A percentile compares a stretch with the other conserved stretches of the same genome.
These are phyloP conservation scores for Apamea crenata DNA, from an alignment of 2,888 invertebrate species.

Conservation along the genomic window DNA sequence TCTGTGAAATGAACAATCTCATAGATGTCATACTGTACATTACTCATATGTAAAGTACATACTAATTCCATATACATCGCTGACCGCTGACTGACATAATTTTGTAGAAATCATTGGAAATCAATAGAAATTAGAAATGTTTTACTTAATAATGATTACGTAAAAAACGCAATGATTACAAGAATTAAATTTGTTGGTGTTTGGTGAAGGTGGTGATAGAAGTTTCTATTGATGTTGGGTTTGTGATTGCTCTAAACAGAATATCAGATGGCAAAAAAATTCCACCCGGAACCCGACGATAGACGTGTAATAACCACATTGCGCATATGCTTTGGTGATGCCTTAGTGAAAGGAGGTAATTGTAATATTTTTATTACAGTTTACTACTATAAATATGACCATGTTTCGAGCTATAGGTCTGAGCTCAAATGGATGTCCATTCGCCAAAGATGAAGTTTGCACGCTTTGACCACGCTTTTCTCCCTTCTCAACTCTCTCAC, in stretches of 20 bases:
- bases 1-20: neutral
- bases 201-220: neutral
- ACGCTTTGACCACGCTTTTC: too few species aligned
- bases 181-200: neutral
- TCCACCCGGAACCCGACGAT: neutral
- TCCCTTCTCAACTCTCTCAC: too few species aligned
- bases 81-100: neutral
- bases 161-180: conserved; percentile 15
- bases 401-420: too few species aligned
- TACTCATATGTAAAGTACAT: neutral
- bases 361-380: neutral
- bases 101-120: neutral
- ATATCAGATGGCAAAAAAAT: conserved; percentile 1
- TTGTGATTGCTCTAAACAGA: neutral
- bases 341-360: neutral
- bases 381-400: neutral
- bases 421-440: too few species aligned
- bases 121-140: conserved; percentile 1
- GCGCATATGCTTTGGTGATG: conserved; percentile 17
- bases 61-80: neutral
- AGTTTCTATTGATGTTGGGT: neutral
- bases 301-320: neutral
- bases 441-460: too few species aligned
- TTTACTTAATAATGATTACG: neutral
- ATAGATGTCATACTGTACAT: conserved; percentile 1